Percentiles rank a stretch among this genome's conserved stretches.
Evolutionary conservation across 2,888 invertebrate species (phyloP).

Genomic region (Lydus trimaculatus): DNA sequence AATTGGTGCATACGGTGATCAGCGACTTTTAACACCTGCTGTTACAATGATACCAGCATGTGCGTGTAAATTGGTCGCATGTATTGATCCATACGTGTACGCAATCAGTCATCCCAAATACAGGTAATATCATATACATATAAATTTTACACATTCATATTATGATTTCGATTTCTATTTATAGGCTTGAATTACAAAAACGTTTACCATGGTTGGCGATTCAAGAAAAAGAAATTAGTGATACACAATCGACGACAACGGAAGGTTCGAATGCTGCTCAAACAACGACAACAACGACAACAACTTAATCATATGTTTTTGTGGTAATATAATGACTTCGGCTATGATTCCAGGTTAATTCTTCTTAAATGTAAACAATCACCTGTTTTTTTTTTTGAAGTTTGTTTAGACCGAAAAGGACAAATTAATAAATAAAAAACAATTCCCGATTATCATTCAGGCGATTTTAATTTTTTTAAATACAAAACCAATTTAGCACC

Average conservation of each 20-base stretch:
- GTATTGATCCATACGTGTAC: constrained; percentile 91
- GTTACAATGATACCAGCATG: constrained; percentile 88
- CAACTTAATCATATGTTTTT: neutral
- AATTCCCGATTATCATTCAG: neutral
- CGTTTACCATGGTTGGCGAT: constrained; percentile 82
- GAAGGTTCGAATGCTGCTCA: constrained; percentile 27
- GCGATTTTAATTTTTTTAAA: neutral
- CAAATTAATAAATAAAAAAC: neutral
- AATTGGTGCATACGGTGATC: constrained; percentile 83
- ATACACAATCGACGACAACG: constrained; percentile 66
- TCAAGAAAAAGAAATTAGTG: constrained; percentile 66
- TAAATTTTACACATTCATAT: neutral
- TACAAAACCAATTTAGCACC: neutral
- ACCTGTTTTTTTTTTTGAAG: no score
- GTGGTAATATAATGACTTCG: neutral
- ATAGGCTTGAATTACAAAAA: constrained; percentile 78
- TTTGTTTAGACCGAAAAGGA: no score
- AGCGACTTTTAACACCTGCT: constrained; percentile 74
- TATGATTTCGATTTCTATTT: constrained; percentile 1
- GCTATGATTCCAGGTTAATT: neutral
- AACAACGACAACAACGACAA: constrained; percentile 4
- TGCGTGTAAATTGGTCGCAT: constrained; percentile 87
- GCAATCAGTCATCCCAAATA: constrained; percentile 91
- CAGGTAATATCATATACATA: constrained; percentile 70
- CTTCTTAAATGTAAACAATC: neutral